A percentile compares a stretch with the other conserved stretches of the same genome.
These are phyloP conservation scores for Heterotis niloticus DNA, from an alignment of 2,113 vertebrate species.

Conservation along the genomic window DNA sequence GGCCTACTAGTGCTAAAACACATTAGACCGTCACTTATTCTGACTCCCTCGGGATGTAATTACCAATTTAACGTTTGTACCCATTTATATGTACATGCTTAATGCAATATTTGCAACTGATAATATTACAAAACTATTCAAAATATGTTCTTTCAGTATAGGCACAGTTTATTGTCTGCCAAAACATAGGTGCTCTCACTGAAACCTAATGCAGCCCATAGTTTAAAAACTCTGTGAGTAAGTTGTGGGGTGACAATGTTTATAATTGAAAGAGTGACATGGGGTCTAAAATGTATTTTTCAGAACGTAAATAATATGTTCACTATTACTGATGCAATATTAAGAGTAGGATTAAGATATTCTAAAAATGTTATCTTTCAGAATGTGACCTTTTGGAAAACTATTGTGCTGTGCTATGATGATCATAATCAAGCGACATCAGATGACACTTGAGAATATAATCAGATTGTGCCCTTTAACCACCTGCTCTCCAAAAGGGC, in stretches of 20 bases:
- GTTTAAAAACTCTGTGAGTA: no score
- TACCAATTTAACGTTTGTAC: not conserved
- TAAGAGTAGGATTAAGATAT: not conserved
- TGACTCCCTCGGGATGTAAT: constrained; percentile 4
- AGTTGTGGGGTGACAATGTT: no score
- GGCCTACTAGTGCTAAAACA: not conserved
- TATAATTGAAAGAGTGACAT: no score
- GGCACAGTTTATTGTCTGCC: not conserved
- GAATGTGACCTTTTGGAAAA: constrained; percentile 3
- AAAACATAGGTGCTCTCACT: not conserved
- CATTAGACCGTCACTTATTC: not conserved
- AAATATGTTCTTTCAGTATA: not conserved
- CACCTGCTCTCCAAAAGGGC: not conserved
- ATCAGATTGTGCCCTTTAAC: not conserved
- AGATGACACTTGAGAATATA: not conserved
- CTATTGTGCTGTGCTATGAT: not conserved
- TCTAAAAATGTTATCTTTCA: not conserved
- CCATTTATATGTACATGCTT: not conserved
- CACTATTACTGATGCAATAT: not conserved
- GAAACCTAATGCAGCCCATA: not conserved
- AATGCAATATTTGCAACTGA: constrained; percentile 7
- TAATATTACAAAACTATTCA: not conserved
- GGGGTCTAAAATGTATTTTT: not conserved
- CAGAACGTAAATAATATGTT: not conserved
- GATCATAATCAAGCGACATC: constrained; percentile 9